A percentile compares a stretch with the other conserved stretches of the same genome.
phyloP scores from a whole-genome alignment of 1,140 invertebrate genomes.

The Camponotus pennsylvanicus region DNA sequence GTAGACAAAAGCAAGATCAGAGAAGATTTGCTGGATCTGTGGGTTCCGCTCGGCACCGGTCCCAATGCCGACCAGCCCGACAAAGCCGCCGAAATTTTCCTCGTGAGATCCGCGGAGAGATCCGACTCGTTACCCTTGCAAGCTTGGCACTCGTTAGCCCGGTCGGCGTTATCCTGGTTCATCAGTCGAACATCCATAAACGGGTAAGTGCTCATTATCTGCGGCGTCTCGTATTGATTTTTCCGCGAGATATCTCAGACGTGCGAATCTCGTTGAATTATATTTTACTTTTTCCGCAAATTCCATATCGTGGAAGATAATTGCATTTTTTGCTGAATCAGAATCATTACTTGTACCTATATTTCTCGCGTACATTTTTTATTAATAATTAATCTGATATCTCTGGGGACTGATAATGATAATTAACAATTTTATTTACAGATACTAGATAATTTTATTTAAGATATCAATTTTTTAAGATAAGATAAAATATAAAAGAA shows the following conservation, averaged over 20 bases:
- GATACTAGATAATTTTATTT: too few relatives aligned
- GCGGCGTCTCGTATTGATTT: slow-evolving; percentile 47
- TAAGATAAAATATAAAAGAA: not conserved
- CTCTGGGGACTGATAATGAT: not conserved
- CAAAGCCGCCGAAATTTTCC: slow-evolving; percentile 88
- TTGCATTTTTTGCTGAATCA: not conserved
- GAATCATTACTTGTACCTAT: not conserved
- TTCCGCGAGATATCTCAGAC: slow-evolving; percentile 28
- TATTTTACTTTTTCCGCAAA: not conserved
- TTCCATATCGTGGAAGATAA: slow-evolving; percentile 1
- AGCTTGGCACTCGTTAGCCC: slow-evolving; percentile 89
- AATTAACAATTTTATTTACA: not conserved
- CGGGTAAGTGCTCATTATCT: slow-evolving; percentile 87
- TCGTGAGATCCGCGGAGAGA: slow-evolving; percentile 88
- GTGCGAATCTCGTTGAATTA: slow-evolving; percentile 12
- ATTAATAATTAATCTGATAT: slow-evolving; percentile 7
- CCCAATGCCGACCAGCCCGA: slow-evolving; percentile 85
- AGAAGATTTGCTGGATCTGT: slow-evolving; percentile 83
- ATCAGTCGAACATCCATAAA: slow-evolving; percentile 92
- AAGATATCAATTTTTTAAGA: not conserved
- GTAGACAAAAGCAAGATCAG: slow-evolving; percentile 83
- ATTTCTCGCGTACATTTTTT: not conserved
- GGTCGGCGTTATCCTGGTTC: slow-evolving; percentile 89
- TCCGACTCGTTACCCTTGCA: slow-evolving; percentile 89
- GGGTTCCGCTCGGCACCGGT: slow-evolving; percentile 86